Percentiles rank a stretch among this genome's conserved stretches.
Conservation (phyloP, 2,797 vertebrate genomes). For the Nyctibius grandis region DNA sequence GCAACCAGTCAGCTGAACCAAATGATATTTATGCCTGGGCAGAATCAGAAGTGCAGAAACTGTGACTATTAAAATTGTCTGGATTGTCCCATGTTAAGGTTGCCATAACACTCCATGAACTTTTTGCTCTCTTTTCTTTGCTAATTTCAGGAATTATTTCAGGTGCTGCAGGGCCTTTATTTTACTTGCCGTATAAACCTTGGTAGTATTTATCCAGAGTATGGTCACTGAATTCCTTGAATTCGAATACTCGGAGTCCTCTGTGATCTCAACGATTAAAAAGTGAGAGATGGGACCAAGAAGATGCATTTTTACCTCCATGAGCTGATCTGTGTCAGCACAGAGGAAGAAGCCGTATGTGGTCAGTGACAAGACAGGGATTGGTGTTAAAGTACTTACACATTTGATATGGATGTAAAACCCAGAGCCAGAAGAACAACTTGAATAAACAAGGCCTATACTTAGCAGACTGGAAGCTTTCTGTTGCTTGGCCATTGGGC, state of each 20-base stretch:
- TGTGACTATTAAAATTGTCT: neutral
- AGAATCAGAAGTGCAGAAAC: neutral
- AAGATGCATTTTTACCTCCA: neutral
- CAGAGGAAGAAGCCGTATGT: rapidly evolving
- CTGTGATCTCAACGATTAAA: neutral
- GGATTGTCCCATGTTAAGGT: neutral
- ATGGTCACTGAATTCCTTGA: neutral
- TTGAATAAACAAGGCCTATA: neutral
- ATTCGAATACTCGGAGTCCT: neutral
- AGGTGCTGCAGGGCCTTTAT: neutral
- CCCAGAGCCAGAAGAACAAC: neutral
- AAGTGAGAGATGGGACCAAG: neutral
- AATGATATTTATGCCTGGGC: neutral
- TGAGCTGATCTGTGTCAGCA: neutral
- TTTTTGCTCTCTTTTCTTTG: neutral
- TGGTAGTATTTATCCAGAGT: neutral
- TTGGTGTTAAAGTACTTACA: neutral
- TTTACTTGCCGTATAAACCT: neutral
- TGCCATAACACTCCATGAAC: neutral
- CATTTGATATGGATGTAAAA: neutral
- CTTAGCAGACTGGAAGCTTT: neutral
- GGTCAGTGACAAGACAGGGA: neutral
- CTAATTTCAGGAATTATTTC: neutral
- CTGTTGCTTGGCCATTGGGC: neutral
- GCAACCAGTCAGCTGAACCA: neutral